These are phyloP conservation scores for Rhinoraja longicauda DNA, from an alignment of 2,797 vertebrate species.

Conservation along the genomic window DNA sequence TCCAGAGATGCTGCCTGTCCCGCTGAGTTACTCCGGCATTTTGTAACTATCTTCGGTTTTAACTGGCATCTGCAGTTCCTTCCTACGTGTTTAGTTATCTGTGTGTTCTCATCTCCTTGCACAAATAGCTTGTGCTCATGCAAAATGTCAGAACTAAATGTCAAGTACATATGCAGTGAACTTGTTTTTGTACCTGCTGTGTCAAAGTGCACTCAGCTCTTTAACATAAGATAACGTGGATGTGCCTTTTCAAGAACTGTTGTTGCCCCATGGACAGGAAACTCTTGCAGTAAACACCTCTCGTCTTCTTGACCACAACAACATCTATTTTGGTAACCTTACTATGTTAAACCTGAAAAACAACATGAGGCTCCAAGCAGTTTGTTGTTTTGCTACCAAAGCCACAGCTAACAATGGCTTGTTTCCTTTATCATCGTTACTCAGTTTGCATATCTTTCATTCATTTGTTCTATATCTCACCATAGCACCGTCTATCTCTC, in stretches of 20 bases:
- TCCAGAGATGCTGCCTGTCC: no score
- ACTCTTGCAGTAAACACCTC: not conserved
- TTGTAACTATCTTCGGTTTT: no score
- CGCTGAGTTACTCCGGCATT: no score
- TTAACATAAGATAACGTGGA: not conserved
- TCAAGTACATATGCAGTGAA: no score
- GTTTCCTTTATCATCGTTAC: no score
- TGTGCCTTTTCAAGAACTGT: not conserved
- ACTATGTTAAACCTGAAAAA: not conserved
- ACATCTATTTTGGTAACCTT: not conserved
- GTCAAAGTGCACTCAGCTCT: not conserved
- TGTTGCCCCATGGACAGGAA: not conserved
- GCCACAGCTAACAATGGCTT: no score
- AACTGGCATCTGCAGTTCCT: no score
- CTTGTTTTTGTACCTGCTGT: not conserved
- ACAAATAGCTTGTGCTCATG: not conserved
- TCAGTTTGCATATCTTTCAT: no score
- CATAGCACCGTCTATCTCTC: no score
- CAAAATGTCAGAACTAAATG: not conserved
- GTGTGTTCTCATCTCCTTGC: no score
- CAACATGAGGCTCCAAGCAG: not conserved
- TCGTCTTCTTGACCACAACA: not conserved
- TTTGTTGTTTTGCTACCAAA: not conserved
- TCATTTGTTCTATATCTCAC: no score
- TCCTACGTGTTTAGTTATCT: not conserved